A percentile compares a stretch with the other conserved stretches of the same genome.
phyloP scores from a whole-genome alignment of 2,113 vertebrate genomes.

The Nothoprocta pentlandii region DNA sequence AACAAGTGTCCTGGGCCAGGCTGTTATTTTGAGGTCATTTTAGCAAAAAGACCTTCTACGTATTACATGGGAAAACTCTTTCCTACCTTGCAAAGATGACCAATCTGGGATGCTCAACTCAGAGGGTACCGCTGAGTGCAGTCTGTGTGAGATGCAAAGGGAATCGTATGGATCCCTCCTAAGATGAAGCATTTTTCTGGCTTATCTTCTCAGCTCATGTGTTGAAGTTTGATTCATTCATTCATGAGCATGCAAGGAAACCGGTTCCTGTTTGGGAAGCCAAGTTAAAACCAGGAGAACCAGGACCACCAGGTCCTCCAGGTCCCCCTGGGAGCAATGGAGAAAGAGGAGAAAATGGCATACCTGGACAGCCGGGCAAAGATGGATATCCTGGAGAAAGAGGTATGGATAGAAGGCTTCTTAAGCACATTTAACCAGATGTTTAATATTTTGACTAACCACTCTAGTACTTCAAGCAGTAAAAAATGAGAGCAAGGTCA shows the following conservation, averaged over 20 bases:
- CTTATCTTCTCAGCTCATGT: constrained; percentile 84
- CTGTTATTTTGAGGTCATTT: neutral
- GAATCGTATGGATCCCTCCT: neutral
- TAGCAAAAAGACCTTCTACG: neutral
- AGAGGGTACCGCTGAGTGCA: neutral
- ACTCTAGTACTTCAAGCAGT: neutral
- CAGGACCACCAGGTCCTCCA: constrained; percentile 81
- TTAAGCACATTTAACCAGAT: neutral
- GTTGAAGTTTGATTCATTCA: constrained; percentile 86
- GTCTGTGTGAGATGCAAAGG: neutral
- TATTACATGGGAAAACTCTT: neutral
- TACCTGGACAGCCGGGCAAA: constrained; percentile 76
- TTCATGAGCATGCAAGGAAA: constrained; percentile 84
- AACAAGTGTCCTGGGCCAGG: neutral
- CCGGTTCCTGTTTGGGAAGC: constrained; percentile 87
- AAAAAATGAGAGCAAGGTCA: neutral
- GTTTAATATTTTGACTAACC: neutral
- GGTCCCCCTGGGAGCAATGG: constrained; percentile 79
- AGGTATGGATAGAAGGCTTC: constrained; percentile 67
- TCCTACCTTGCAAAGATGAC: neutral
- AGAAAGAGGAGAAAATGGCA: constrained; percentile 76
- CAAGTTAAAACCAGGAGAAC: constrained; percentile 81
- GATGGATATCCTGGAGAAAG: constrained; percentile 85
- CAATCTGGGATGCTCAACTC: neutral
- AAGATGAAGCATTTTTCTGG: neutral